Evolutionary conservation across 2,113 vertebrate genomes (phyloP).

Genomic region (Dolichallabes microphthalmus): DNA sequence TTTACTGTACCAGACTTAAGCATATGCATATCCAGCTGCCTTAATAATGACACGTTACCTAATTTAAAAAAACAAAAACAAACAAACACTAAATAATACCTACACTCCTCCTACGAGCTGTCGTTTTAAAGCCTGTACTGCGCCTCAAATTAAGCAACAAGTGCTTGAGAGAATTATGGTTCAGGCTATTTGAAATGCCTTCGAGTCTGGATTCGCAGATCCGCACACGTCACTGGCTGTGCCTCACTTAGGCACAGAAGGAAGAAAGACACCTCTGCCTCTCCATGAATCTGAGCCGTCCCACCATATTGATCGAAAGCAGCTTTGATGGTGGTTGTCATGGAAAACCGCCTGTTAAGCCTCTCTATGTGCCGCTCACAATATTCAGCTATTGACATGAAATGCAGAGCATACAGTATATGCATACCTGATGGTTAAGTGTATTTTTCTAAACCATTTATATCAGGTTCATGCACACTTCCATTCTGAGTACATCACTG

Average conservation of each 20-base stretch:
- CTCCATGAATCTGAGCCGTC: not conserved
- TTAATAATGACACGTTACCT: not conserved
- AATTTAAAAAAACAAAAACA: not conserved
- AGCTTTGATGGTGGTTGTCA: constrained; percentile 37
- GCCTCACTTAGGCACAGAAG: constrained; percentile 15
- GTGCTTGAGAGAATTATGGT: constrained; percentile 8
- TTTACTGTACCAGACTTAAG: constrained; percentile 13
- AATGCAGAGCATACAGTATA: not conserved
- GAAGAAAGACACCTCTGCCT: constrained; percentile 14
- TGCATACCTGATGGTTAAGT: not conserved
- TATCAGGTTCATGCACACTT: not conserved
- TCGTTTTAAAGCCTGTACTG: not conserved
- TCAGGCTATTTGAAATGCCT: constrained; percentile 19
- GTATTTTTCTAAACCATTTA: not conserved
- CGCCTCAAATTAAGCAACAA: constrained; percentile 25
- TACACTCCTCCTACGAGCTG: not conserved
- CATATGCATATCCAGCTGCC: constrained; percentile 1
- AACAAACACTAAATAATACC: not conserved
- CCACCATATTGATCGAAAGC: constrained; percentile 37
- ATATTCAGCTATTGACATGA: constrained; percentile 16
- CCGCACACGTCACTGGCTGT: not conserved
- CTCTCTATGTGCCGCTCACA: constrained; percentile 13
- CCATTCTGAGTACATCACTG: not conserved
- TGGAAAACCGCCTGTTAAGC: constrained; percentile 28
- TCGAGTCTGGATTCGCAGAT: constrained; percentile 17